Evolutionary conservation across 2,888 invertebrate genomes (phyloP), one percentile per base, ranked within the genome.

Genomic region (Trachelus stipa): DNA sequence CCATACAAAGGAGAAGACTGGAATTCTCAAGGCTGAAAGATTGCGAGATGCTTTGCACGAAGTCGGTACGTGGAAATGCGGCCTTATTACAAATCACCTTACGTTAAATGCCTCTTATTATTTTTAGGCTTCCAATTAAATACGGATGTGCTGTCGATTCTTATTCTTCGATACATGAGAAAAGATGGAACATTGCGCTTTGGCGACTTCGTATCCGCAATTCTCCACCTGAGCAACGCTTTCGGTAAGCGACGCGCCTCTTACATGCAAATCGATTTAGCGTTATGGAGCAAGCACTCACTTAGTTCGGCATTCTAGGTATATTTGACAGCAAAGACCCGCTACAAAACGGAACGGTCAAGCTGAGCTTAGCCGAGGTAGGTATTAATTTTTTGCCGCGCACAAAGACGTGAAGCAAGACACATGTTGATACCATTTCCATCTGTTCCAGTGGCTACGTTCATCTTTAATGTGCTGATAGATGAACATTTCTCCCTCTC

Each of bases 101-200:
- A 74, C 0, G 15, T 76, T 31, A 12, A 9, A 31, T 30, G n/a
- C 15, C 3, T 15, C 34, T 40, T 12, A 33, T 31, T 37, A 30
- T 76, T 86, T 85, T 37, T 85, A 93, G 94, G 98, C 4, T 98
- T 98, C 89, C 96, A 96, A 86, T 92, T 98, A 35, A 97, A 96
- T 85, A 96, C 96, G 79, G 96, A 96, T 81, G 96, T 97, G 37
- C 93, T 98, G 89, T 95, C 96, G 11, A 94, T 97, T 75, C 93
- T 98, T 12, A 95, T 97, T 80, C 93, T 98, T 82, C 93, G 97
- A 81, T 98, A 97, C 87, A 98, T 98, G 96, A 94, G 98, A 83
- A 98, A 98, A 90, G 98, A 98, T 90, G 98, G 98, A 69, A 98
- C 97, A 78, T 93, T 98, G 73, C 93, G 98, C 84, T 97, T 98